phyloP scores from a whole-genome alignment of 1,140 invertebrate genomes.

The Pseudomyrmex flavicornis region DNA sequence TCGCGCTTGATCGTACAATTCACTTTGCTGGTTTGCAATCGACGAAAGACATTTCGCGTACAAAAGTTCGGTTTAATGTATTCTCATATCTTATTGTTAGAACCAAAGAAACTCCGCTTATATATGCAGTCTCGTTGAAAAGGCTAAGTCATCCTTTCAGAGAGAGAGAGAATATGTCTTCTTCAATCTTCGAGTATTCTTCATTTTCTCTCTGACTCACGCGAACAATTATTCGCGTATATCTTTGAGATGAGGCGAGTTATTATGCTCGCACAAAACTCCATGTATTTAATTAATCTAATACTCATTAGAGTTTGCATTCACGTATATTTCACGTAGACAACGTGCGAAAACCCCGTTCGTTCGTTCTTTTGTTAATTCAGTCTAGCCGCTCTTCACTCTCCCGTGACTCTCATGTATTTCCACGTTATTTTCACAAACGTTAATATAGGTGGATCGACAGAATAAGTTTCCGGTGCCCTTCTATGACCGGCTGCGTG shows the following conservation, averaged over 20 bases:
- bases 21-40: conserved; percentile 35
- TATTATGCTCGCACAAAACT: background rate
- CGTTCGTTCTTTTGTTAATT: conserved; percentile 26
- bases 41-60: background rate
- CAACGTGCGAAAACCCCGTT: background rate
- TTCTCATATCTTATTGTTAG: conserved; percentile 15
- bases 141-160: background rate
- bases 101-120: background rate
- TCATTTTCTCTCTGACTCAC: background rate
- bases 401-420: background rate
- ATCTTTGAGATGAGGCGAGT: background rate
- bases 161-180: background rate
- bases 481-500: conserved; percentile 62
- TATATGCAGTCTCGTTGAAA: background rate
- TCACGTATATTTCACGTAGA: background rate
- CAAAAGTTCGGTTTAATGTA: conserved; percentile 35
- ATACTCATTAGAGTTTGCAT: conserved; percentile 15
- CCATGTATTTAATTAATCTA: conserved; percentile 37
- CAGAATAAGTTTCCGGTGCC: conserved; percentile 70
- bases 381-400: conserved; percentile 4
- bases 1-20: background rate
- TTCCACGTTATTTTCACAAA: conserved; percentile 34
- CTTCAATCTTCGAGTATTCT: background rate
- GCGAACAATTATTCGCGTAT: background rate
- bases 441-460: conserved; percentile 70